Evolutionary conservation across 2,797 vertebrate species (phyloP).

Genomic region (Clarias laeviceps): DNA sequence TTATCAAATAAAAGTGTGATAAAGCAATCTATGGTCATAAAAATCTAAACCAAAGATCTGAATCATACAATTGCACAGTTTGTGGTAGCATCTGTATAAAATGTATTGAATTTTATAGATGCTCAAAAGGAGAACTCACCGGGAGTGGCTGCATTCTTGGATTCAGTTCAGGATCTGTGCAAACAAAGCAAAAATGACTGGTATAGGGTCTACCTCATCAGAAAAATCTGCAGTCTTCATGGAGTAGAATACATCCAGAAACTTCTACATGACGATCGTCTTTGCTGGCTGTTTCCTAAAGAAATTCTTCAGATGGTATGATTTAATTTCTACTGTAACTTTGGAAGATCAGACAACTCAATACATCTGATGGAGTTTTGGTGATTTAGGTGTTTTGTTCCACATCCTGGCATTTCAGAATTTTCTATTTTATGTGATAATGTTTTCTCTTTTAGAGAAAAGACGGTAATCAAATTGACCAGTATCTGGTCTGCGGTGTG

Average conservation of each 20-base stretch:
- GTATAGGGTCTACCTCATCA: slow-evolving; percentile 86
- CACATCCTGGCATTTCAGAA: too few species aligned
- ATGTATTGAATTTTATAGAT: slow-evolving; percentile 50
- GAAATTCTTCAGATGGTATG: slow-evolving; percentile 72
- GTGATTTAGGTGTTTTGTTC: background rate
- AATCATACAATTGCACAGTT: too few species aligned
- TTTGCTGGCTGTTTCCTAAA: slow-evolving; percentile 85
- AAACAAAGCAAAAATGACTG: slow-evolving; percentile 75
- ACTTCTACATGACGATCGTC: slow-evolving; percentile 64
- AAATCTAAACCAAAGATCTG: background rate
- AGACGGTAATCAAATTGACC: slow-evolving; percentile 74
- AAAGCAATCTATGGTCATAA: background rate
- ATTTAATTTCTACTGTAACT: background rate
- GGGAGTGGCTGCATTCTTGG: slow-evolving; percentile 65
- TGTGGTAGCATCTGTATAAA: background rate
- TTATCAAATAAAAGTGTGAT: background rate
- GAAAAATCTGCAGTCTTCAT: slow-evolving; percentile 77
- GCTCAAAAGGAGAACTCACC: slow-evolving; percentile 20
- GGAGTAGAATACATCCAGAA: slow-evolving; percentile 85
- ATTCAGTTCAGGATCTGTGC: slow-evolving; percentile 72
- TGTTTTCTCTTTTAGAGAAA: slow-evolving; percentile 58
- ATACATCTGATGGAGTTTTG: background rate
- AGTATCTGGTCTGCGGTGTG: slow-evolving; percentile 81
- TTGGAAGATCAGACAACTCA: too few species aligned
- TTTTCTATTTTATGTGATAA: background rate